Percentiles rank a stretch among this genome's conserved stretches.
phyloP scores from a whole-genome alignment of 1,140 invertebrate genomes.

The Diachasmimorpha longicaudata region DNA sequence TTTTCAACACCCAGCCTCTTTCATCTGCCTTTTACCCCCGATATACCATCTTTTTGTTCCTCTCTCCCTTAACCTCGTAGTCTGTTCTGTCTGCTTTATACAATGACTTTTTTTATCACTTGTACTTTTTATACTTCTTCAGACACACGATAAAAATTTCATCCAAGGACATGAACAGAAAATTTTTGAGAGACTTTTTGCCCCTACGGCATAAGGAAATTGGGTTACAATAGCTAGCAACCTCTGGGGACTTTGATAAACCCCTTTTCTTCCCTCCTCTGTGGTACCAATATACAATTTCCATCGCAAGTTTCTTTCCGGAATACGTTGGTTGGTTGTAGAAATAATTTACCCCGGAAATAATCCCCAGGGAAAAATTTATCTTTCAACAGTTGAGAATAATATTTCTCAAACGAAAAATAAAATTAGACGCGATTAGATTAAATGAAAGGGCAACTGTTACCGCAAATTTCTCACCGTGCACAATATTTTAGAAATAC shows the following conservation, averaged over 20 bases:
- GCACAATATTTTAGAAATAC: no score
- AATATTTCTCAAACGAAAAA: no score
- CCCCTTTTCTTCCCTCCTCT: neutral
- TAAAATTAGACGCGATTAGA: no score
- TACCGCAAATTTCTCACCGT: no score
- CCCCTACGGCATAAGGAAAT: neutral
- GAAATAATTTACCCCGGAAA: no score
- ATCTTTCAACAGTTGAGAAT: neutral
- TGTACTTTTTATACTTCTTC: slow-evolving; percentile 12
- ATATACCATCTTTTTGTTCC: neutral
- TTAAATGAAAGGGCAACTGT: no score
- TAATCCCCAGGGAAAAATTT: no score
- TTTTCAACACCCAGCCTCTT: neutral
- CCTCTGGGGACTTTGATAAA: neutral
- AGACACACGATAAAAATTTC: slow-evolving; percentile 21
- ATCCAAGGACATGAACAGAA: neutral
- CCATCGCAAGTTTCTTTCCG: neutral
- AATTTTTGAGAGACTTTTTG: neutral
- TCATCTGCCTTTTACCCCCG: neutral
- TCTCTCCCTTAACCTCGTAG: neutral
- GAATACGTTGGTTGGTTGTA: no score
- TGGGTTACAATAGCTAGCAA: neutral
- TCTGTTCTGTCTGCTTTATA: neutral
- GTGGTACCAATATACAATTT: neutral
- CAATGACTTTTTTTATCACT: neutral